phyloP scores from a whole-genome alignment of 2,113 vertebrate species.

The Odocoileus hemionus region DNA sequence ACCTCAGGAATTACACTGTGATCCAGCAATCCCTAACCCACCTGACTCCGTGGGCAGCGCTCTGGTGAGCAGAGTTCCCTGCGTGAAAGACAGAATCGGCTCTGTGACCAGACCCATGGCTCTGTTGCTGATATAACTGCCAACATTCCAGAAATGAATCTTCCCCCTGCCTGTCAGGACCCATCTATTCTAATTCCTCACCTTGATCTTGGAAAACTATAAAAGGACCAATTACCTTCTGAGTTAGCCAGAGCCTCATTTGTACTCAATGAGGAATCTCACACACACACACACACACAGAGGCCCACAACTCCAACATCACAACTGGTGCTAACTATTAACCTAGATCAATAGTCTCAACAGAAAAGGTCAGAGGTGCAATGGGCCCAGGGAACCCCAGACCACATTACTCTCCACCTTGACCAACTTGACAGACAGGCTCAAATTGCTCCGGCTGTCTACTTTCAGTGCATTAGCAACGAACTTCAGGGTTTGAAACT shows the following conservation, averaged over 20 bases:
- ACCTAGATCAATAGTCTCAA: conserved; percentile 66
- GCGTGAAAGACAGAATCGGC: neutral
- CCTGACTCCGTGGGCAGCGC: neutral
- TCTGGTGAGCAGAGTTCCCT: neutral
- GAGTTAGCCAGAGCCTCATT: conserved; percentile 45
- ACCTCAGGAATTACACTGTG: neutral
- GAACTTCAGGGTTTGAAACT: conserved; percentile 19
- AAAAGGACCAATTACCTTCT: conserved; percentile 46
- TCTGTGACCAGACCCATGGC: neutral
- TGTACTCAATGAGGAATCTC: conserved; percentile 38
- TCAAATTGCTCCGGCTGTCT: conserved; percentile 50
- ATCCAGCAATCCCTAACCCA: neutral
- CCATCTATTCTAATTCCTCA: conserved; percentile 23
- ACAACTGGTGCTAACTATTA: conserved; percentile 59
- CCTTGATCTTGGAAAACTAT: conserved; percentile 38
- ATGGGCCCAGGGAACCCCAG: conserved; percentile 64
- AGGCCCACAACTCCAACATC: conserved; percentile 10
- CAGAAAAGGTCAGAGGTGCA: conserved; percentile 67
- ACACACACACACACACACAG: neutral
- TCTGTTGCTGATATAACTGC: neutral
- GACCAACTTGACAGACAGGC: conserved; percentile 64
- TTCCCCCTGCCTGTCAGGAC: neutral
- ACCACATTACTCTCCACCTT: conserved; percentile 65
- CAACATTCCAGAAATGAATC: conserved; percentile 7
- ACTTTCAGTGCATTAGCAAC: conserved; percentile 39